Conservation (phyloP, 2,113 vertebrate species). For the Nothoprocta perdicaria region DNA sequence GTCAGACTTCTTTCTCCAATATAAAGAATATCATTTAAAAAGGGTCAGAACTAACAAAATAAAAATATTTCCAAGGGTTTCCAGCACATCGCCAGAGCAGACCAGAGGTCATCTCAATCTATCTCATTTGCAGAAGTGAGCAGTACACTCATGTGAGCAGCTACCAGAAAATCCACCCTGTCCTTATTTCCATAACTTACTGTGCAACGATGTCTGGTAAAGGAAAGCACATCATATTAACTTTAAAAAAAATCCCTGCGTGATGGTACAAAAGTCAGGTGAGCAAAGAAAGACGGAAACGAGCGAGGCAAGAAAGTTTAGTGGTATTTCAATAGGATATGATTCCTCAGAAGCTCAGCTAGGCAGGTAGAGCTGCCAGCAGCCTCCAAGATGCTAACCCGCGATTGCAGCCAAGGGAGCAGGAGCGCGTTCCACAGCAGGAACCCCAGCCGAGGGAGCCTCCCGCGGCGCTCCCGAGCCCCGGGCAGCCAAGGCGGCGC, state of each 20-base stretch:
- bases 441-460: not conserved
- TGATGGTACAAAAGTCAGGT: not conserved
- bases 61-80: not conserved
- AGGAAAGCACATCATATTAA: not conserved
- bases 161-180: not conserved
- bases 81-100: not conserved
- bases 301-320: not conserved
- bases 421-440: not conserved
- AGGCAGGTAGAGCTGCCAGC: not conserved
- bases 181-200: not conserved
- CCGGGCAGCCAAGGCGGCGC: not conserved
- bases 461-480: not conserved
- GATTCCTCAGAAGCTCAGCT: not conserved
- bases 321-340: not conserved
- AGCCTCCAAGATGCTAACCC: not conserved
- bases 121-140: not conserved
- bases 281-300: not conserved
- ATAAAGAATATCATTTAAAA: not conserved
- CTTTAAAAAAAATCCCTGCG: not conserved
- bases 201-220: not conserved
- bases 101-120: not conserved
- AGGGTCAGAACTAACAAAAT: not conserved
- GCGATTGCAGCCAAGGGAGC: not conserved
- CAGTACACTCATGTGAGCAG: not conserved
- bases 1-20: accelerated